A percentile compares a stretch with the other conserved stretches of the same genome.
Evolutionary conservation across 2,888 invertebrate species (phyloP).

Genomic region (Corythucha ciliata): DNA sequence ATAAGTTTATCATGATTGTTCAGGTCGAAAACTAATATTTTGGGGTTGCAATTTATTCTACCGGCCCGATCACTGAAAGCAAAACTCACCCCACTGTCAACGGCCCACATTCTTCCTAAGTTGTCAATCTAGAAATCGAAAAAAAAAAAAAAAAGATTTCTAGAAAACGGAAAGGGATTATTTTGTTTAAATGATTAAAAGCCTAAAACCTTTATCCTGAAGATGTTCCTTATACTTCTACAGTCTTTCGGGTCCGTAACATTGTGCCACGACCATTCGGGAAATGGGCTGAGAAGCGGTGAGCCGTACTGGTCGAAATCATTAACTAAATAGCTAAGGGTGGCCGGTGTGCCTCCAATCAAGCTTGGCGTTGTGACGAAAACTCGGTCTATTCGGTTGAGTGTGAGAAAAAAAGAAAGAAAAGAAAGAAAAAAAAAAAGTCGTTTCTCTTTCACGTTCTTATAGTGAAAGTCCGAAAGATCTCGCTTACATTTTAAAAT

Average conservation of each 20-base stretch:
- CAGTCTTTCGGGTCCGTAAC: constrained; percentile 19
- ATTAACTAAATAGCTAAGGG: constrained; percentile 18
- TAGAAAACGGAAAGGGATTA: neutral
- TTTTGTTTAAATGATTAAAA: neutral
- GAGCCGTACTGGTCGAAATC: constrained; percentile 10
- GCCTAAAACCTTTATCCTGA: constrained; percentile 21
- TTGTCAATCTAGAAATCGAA: constrained; percentile 25
- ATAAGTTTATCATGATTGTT: constrained; percentile 21
- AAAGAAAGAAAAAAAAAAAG: too few relatives aligned
- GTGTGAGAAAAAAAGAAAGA: too few relatives aligned
- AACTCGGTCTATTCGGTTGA: too few relatives aligned
- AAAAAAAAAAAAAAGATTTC: too few relatives aligned
- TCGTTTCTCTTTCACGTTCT: too few relatives aligned
- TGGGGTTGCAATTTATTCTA: constrained; percentile 21
- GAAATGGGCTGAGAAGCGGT: constrained; percentile 22
- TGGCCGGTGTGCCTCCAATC: constrained; percentile 22
- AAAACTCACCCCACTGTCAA: constrained; percentile 21
- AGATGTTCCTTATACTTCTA: constrained; percentile 21
- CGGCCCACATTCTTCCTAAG: constrained; percentile 24
- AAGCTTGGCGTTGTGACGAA: constrained; percentile 26
- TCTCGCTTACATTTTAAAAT: too few relatives aligned
- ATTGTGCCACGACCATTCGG: constrained; percentile 22
- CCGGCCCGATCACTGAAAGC: constrained; percentile 20
- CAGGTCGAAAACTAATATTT: constrained; percentile 25
- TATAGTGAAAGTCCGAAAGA: too few relatives aligned